phyloP scores from a whole-genome alignment of 2,113 vertebrate species.

The Ciconia boyciana region DNA sequence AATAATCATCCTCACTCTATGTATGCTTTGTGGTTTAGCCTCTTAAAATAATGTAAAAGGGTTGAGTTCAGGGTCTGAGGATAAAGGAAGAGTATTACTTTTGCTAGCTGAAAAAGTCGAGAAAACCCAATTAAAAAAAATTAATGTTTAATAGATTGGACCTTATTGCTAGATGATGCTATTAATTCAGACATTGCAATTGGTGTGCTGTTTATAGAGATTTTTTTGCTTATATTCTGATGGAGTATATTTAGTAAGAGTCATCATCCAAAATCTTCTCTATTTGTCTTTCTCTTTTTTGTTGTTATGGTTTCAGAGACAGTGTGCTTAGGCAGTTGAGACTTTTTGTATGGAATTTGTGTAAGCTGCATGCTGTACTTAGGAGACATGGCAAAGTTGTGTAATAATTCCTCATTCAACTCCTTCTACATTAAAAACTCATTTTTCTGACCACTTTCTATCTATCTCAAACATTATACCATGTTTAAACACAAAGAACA shows the following conservation, averaged over 20 bases:
- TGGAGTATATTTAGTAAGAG: background rate
- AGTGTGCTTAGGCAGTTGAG: background rate
- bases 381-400: background rate
- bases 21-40: background rate
- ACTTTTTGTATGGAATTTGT: background rate
- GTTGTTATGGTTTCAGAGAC: background rate
- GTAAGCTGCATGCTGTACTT: background rate
- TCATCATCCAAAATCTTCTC: background rate
- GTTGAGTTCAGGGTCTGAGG: background rate
- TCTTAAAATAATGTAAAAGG: background rate
- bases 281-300: background rate
- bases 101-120: background rate
- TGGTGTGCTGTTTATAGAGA: background rate
- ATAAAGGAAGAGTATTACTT: background rate
- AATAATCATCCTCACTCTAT: conserved; percentile 34
- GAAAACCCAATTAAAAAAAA: background rate
- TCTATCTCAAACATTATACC: background rate
- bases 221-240: background rate
- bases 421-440: background rate
- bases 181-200: background rate
- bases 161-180: background rate
- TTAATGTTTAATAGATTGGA: background rate
- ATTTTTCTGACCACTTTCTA: background rate
- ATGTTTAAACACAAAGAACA: background rate
- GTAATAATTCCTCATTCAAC: background rate